phyloP scores from a whole-genome alignment of 2,888 invertebrate species.

The Chaitophorus viminalis region DNA sequence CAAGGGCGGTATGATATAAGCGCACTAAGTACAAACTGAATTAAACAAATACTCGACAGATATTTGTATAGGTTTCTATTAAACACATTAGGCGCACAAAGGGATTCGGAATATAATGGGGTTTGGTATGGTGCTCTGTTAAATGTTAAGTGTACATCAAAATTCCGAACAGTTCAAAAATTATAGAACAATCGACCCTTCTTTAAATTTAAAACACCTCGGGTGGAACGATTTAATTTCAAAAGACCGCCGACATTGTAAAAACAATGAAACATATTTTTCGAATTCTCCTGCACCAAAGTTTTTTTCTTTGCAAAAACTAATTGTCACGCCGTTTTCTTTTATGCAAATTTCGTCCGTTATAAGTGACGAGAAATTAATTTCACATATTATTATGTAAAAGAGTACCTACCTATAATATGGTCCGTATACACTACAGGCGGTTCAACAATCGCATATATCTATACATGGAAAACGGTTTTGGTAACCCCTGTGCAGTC shows the following conservation, averaged over 20 bases:
- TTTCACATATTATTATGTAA: not conserved
- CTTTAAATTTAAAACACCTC: conserved; percentile 17
- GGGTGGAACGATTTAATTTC: conserved; percentile 4
- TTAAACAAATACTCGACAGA: not conserved
- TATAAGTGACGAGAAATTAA: too few relatives aligned
- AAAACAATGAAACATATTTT: conserved; percentile 39
- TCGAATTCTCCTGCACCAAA: not conserved
- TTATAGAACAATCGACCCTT: conserved; percentile 32
- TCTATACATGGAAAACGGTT: not conserved
- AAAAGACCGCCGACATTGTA: conserved; percentile 19
- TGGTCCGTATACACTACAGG: not conserved
- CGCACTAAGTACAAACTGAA: not conserved
- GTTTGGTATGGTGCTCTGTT: conserved; percentile 5
- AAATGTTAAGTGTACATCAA: conserved; percentile 8
- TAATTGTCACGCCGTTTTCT: conserved; percentile 27
- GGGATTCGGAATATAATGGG: not conserved
- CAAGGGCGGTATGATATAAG: not conserved
- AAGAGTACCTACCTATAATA: too few relatives aligned
- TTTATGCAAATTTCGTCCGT: not conserved
- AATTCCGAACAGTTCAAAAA: conserved; percentile 13
- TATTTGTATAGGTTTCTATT: not conserved
- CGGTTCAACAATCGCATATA: not conserved
- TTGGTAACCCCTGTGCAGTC: conserved; percentile 37
- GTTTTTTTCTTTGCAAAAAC: not conserved
- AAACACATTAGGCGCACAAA: not conserved